A percentile compares a stretch with the other conserved stretches of the same genome.
Conservation (phyloP, 2,888 invertebrate species). For the Rotaria macrura region DNA sequence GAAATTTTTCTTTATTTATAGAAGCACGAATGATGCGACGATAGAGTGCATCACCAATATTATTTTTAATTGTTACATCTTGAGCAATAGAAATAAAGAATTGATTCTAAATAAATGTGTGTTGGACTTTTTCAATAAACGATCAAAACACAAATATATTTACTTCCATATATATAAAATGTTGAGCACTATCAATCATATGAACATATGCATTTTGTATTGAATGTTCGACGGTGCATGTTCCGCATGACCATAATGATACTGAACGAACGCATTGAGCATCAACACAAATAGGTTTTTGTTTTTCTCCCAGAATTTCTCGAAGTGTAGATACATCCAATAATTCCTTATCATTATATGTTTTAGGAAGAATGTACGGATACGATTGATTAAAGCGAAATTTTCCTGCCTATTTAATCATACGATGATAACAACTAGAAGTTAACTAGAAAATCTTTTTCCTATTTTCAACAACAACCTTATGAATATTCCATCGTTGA, state of each 20-base stretch:
- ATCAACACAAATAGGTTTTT: background rate
- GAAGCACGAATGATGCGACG: background rate
- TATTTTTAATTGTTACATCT: background rate
- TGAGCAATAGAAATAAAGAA: conserved; percentile 63
- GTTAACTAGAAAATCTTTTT: too few relatives aligned
- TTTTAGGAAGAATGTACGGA: background rate
- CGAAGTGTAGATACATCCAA: background rate
- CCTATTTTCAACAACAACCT: background rate
- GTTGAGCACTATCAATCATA: conserved; percentile 75
- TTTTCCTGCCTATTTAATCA: background rate
- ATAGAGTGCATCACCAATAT: conserved; percentile 11
- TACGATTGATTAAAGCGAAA: background rate
- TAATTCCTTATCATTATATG: background rate
- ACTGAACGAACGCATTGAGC: conserved; percentile 59
- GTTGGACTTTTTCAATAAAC: too few relatives aligned
- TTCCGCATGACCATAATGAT: conserved; percentile 81
- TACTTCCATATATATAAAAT: conserved; percentile 81
- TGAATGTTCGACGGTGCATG: conserved; percentile 73
- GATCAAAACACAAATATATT: too few relatives aligned
- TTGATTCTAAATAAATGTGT: conserved; percentile 59
- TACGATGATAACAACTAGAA: too few relatives aligned
- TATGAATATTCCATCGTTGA: conserved; percentile 69
- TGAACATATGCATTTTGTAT: conserved; percentile 88
- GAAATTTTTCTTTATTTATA: conserved; percentile 64
- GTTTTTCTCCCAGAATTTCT: background rate